Base-by-base conservation (phyloP, 2,113 vertebrate genomes). In the Calyptomena viridis region DNA sequence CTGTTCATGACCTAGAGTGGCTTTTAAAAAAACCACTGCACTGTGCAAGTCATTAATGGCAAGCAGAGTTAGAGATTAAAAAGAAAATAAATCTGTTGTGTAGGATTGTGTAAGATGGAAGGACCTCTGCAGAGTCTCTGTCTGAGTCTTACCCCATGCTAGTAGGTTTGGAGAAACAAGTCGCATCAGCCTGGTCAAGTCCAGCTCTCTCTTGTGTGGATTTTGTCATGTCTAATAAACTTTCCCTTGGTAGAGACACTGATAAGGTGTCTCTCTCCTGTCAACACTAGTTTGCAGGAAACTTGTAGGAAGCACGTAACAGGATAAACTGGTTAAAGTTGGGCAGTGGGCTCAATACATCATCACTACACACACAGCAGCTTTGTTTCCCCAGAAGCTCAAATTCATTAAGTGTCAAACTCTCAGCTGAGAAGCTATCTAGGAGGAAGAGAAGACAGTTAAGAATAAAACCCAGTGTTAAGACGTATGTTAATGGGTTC, bases 401-500 rank as follows among this genome's bases (percentile, higher is more conserved):
- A 47, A 28, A 44, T 53, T 69, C 17, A 12, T 69, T 73, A 60
- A 6, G 6, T 56, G 11, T 37, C 30, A 80, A 0, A 5, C 21
- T 85, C 37, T 60, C 47, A 33, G 11, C 16, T 76, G 53, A 76
- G 39, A 72, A 66, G 10, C 11, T 35, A 28, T 50, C 35, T 76
- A 24, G 25, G 52, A 63, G 10, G 16, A 84, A 72, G 35, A 94
- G 46, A 62, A 82, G 62, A 88, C 25, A 63, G 28, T 35, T 21
- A 69, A 71, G 16, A 30, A 46, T 68, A 59, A 85, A 90, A 3
- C 19, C 2, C 30, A 22, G 0, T 24, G 14, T 56, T 80, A 56
- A 73, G 33, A 17, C 28, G 23, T 19, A 12, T 5, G 3, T 62
- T 81, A 71, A 27, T 0, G 0, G 16, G 15, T 68, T 92, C 25